Percentiles rank a stretch among this genome's conserved stretches.
Conservation (phyloP, 1,140 invertebrate genomes). For the Monomorium pharaonis region DNA sequence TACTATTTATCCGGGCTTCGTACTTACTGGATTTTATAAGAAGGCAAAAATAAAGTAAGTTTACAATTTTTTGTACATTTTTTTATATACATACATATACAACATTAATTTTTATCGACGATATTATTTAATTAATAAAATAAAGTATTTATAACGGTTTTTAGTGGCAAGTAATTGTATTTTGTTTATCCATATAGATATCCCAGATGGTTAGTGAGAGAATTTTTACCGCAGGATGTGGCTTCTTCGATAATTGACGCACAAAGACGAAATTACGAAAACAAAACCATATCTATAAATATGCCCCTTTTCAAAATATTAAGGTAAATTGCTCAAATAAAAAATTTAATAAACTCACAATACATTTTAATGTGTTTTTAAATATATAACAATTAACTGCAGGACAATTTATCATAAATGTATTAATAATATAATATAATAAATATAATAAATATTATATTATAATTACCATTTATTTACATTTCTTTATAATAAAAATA, state of each 20-base stretch:
- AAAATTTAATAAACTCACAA: not conserved
- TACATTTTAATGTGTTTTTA: not conserved
- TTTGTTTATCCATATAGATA: not conserved
- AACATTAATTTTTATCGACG: too few species aligned
- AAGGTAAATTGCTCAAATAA: constrained; percentile 73
- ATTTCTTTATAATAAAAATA: constrained; percentile 44
- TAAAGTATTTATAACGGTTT: not conserved
- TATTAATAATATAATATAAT: constrained; percentile 7
- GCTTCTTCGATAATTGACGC: constrained; percentile 76
- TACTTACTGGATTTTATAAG: not conserved
- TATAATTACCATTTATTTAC: constrained; percentile 44
- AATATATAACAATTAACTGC: not conserved
- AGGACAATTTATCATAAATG: not conserved
- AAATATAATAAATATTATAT: too few species aligned
- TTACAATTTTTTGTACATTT: not conserved
- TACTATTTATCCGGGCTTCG: not conserved
- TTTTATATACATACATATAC: too few species aligned
- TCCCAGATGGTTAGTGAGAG: not conserved
- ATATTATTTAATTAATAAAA: not conserved
- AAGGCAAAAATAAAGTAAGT: not conserved
- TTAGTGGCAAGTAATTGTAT: not conserved
- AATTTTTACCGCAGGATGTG: not conserved
- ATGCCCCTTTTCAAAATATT: constrained; percentile 77
- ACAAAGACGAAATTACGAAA: constrained; percentile 86
- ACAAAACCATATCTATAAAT: constrained; percentile 86